Conservation (phyloP, 1,140 invertebrate species). For the Lucilia cuprina region DNA sequence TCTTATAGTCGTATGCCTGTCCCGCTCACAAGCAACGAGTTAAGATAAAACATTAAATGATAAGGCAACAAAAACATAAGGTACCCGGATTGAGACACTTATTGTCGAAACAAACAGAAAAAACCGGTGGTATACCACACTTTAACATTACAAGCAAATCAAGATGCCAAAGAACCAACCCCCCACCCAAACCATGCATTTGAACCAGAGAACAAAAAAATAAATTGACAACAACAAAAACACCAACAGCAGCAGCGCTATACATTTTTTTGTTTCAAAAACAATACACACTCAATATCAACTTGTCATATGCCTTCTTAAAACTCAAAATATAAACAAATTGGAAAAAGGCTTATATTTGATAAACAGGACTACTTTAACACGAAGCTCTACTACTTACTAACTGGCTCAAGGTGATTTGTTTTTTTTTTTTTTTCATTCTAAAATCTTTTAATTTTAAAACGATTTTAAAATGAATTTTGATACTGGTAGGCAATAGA, state of each 20-base stretch:
- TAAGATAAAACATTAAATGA: constrained; percentile 32
- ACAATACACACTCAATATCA: too few species aligned
- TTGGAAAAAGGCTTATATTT: not conserved
- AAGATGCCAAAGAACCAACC: not conserved
- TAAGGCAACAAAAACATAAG: constrained; percentile 37
- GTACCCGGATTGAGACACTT: constrained; percentile 27
- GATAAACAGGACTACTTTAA: not conserved
- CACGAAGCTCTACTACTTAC: not conserved
- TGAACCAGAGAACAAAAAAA: not conserved
- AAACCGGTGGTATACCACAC: constrained; percentile 24
- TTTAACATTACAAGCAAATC: not conserved
- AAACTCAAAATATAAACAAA: not conserved
- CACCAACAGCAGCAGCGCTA: not conserved
- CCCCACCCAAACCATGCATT: not conserved
- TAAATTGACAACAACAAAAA: not conserved
- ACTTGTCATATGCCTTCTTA: not conserved
- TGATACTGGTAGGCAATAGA: constrained; percentile 26
- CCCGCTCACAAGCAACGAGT: not conserved
- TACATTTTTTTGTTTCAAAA: not conserved
- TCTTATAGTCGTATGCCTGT: not conserved
- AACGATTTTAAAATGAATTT: constrained; percentile 8
- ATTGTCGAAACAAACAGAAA: not conserved
- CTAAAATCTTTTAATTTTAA: constrained; percentile 14
- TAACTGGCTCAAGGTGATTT: constrained; percentile 16
- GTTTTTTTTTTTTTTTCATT: not conserved